Evolutionary conservation across 2,113 vertebrate species (phyloP).

Genomic region (Panurus biarmicus): DNA sequence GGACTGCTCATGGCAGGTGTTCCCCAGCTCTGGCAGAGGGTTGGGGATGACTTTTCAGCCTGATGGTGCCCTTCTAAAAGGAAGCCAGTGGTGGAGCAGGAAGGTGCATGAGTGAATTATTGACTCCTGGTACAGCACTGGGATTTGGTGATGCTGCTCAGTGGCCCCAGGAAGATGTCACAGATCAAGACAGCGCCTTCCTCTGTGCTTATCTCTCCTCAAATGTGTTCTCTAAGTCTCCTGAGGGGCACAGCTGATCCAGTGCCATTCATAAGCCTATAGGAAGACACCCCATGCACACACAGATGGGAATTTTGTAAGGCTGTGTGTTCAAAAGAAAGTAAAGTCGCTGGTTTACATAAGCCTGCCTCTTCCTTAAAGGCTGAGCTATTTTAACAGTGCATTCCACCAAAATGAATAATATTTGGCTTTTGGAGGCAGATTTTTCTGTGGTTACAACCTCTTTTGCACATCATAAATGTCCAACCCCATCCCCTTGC

Average conservation of each 20-base stretch:
- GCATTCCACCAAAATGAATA: slow-evolving; percentile 57
- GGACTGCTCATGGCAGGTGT: background rate
- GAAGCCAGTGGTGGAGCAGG: background rate
- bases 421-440: slow-evolving; percentile 48
- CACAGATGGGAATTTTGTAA: background rate
- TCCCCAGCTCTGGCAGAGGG: background rate
- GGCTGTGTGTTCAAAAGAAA: background rate
- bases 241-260: background rate
- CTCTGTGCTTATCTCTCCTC: background rate
- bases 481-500: slow-evolving; percentile 21
- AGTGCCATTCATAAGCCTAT: background rate
- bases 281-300: background rate
- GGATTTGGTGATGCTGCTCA: background rate
- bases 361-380: slow-evolving; percentile 40
- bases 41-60: background rate
- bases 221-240: background rate
- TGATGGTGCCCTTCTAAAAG: background rate
- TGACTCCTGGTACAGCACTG: background rate
- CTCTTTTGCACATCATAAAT: slow-evolving; percentile 56
- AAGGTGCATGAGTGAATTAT: background rate
- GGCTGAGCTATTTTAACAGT: slow-evolving; percentile 35
- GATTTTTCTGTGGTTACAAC: slow-evolving; percentile 60
- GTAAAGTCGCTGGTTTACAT: slow-evolving; percentile 22
- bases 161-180: background rate
- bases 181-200: background rate